phyloP scores from a whole-genome alignment of 2,888 invertebrate species.

The Troglohyphantes excavatus region DNA sequence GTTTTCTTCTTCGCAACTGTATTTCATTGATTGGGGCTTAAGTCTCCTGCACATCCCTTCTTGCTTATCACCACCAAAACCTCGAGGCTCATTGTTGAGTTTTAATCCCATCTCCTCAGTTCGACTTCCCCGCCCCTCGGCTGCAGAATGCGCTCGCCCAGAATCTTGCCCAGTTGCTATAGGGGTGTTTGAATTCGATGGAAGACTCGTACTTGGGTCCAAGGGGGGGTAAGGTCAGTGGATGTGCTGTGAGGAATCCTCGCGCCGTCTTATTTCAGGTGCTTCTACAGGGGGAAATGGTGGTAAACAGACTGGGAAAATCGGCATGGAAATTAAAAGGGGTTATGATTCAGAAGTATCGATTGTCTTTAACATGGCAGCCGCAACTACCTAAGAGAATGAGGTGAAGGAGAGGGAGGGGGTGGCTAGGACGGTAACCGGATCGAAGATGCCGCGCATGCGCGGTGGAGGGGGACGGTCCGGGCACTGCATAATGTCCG shows the following conservation, averaged over 20 bases:
- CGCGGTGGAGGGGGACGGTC: slow-evolving; percentile 56
- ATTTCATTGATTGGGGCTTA: slow-evolving; percentile 64
- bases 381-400: slow-evolving; percentile 66
- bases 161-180: slow-evolving; percentile 37
- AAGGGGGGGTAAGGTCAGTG: slow-evolving; percentile 20
- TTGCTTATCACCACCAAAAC: slow-evolving; percentile 21
- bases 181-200: slow-evolving; percentile 48
- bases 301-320: slow-evolving; percentile 30
- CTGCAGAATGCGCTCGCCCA: slow-evolving; percentile 51
- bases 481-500: slow-evolving; percentile 78
- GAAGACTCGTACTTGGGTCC: slow-evolving; percentile 27
- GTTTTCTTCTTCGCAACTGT: slow-evolving; percentile 32
- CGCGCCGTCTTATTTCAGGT: not conserved
- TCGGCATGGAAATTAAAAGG: slow-evolving; percentile 40
- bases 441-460: slow-evolving; percentile 74
- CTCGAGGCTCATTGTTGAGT: slow-evolving; percentile 67
- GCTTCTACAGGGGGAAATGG: not conserved
- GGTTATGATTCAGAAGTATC: slow-evolving; percentile 72
- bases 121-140: slow-evolving; percentile 41
- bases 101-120: slow-evolving; percentile 41
- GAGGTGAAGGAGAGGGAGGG: slow-evolving; percentile 21
- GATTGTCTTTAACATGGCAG: slow-evolving; percentile 54
- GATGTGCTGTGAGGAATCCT: not conserved
- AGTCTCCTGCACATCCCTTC: slow-evolving; percentile 34
- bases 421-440: slow-evolving; percentile 67